Evolutionary conservation across 2,797 vertebrate species (phyloP), one percentile per base, ranked within the genome.

Genomic region (Lepus townsendii): DNA sequence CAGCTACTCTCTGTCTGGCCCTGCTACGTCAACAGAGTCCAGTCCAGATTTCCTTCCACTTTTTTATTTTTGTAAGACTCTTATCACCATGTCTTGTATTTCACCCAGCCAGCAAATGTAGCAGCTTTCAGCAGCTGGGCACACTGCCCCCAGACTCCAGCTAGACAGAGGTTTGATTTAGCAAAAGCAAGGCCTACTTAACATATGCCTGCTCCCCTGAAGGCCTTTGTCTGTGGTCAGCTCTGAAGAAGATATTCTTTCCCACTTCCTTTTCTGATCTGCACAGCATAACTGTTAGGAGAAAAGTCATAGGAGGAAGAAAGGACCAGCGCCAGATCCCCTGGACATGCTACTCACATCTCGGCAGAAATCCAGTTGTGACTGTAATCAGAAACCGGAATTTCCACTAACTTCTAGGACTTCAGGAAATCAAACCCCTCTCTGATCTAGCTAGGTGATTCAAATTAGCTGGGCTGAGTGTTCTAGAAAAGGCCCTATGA

Each of bases 381-480:
- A 47, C 78, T 84, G 52, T 90, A 94, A 96, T 80, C 78, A 96
- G 91, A 94, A 94, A 89, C 80, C 2, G 3, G 90, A 88, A 90
- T 92, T 92, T 88, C 90, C 88, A 95, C 96, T 72, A 63, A 77
- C 30, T 75, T 95, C 78, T 92, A 96, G 88, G 88, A 91, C 62
- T 95, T 96, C 47, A 94, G 88, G 80, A 93, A 97, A 94, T 80
- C 87, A 90, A 57, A 47, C 35, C 88, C 84, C 63, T 94, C 84
- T 92, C 78, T 88, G 90, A 95, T 94, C 75, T 69, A 52, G n/a
- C 50, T 91, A 22, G 38, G 35, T 91, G 82, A 92, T 83, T 95
- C 77, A 54, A 90, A 84, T 95, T 78, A 95, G 79, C 93, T 82
- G 71, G 91, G 72, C 42, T 30, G 52, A 12, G 47, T 85, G 52